Percentiles rank a stretch among this genome's conserved stretches.
Conservation (phyloP, 2,113 vertebrate genomes). For the Nothoprocta perdicaria region DNA sequence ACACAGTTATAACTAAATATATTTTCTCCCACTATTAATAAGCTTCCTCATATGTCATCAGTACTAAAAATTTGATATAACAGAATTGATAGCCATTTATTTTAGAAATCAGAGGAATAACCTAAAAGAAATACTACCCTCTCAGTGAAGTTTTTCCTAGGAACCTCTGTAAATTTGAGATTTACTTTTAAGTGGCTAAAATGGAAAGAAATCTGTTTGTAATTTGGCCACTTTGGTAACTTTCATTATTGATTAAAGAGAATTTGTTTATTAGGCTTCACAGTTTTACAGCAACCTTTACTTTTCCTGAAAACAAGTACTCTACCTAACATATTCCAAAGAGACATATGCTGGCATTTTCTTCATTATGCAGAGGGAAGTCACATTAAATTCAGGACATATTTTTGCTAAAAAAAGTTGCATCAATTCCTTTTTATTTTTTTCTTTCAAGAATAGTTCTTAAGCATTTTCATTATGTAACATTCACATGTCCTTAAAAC, state of each 20-base stretch:
- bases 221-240: neutral
- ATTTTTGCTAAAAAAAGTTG: neutral
- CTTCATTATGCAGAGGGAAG: conserved; percentile 15
- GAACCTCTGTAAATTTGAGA: neutral
- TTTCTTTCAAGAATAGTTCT: neutral
- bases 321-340: neutral
- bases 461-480: conserved; percentile 21
- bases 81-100: neutral
- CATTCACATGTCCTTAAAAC: neutral
- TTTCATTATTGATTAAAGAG: neutral
- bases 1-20: neutral
- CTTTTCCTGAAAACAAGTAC: neutral
- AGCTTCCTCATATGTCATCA: neutral
- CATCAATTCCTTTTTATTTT: neutral
- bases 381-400: conserved; percentile 11
- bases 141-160: neutral
- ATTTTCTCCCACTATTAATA: neutral
- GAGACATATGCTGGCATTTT: neutral
- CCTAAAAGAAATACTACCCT: neutral
- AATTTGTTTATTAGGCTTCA: neutral
- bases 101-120: neutral
- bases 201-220: neutral
- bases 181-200: neutral
- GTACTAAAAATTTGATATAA: neutral
- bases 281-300: neutral